phyloP scores from a whole-genome alignment of 2,888 invertebrate genomes.

The Lissocephala sabroskyi region DNA sequence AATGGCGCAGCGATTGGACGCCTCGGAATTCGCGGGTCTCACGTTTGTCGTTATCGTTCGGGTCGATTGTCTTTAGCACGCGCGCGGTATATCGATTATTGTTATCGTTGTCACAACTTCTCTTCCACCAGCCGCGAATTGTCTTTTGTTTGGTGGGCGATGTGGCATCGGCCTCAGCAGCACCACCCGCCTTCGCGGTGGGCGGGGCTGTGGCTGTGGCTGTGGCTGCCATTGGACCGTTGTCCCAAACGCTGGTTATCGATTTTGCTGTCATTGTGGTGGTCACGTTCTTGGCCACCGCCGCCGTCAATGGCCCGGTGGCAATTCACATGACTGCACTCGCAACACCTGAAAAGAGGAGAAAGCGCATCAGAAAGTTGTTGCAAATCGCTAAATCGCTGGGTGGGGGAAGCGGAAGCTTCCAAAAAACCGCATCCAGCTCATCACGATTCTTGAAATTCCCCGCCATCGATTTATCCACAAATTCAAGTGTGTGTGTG shows the following conservation, averaged over 20 bases:
- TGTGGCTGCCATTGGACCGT: too few relatives aligned
- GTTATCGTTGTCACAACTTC: constrained; percentile 37
- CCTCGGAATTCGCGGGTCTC: constrained; percentile 66
- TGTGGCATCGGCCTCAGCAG: constrained; percentile 25
- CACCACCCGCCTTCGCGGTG: too few relatives aligned
- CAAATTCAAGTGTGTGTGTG: too few relatives aligned
- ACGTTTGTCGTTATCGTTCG: constrained; percentile 23
- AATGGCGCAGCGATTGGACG: constrained; percentile 68
- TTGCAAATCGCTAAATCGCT: too few relatives aligned
- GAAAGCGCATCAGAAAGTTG: constrained; percentile 1
- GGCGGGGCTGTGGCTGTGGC: constrained; percentile 19
- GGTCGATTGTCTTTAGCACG: constrained; percentile 11
- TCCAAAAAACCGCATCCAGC: too few relatives aligned
- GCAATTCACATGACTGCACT: constrained; percentile 31
- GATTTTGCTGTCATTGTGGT: constrained; percentile 18
- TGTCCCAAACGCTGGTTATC: too few relatives aligned
- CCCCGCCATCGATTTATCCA: too few relatives aligned
- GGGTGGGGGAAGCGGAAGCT: too few relatives aligned
- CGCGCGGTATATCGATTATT: constrained; percentile 15
- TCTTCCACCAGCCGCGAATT: constrained; percentile 25
- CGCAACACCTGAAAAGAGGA: constrained; percentile 38
- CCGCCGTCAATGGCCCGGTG: constrained; percentile 31
- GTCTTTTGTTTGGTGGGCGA: not conserved
- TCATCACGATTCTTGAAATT: too few relatives aligned
- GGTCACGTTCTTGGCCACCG: constrained; percentile 21